phyloP scores from a whole-genome alignment of 2,113 vertebrate species.

The Mesoclemmys tuberculata region DNA sequence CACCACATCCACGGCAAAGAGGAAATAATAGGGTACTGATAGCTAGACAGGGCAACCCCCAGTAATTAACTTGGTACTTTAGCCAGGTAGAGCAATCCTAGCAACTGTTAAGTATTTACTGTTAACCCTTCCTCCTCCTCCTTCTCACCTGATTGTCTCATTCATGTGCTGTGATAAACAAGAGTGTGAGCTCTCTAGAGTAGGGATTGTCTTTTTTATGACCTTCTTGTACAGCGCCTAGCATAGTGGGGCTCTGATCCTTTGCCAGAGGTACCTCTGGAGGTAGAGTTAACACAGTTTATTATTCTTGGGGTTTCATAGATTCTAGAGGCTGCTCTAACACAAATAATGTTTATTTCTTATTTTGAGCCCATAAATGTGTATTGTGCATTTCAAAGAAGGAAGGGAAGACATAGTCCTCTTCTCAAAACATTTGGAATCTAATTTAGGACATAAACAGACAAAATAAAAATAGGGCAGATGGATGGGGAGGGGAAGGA shows the following conservation, averaged over 20 bases:
- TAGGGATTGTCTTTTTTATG: not conserved
- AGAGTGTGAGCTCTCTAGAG: not conserved
- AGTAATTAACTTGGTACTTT: not conserved
- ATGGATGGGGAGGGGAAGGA: not conserved
- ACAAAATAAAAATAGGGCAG: conserved; percentile 19
- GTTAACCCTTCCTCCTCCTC: conserved; percentile 1
- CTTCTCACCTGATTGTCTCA: not conserved
- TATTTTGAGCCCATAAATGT: not conserved
- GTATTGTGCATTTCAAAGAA: not conserved
- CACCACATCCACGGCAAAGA: not conserved
- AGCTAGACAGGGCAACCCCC: not conserved
- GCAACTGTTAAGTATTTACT: not conserved
- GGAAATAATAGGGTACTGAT: not conserved
- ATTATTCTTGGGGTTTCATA: not conserved
- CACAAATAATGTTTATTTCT: not conserved
- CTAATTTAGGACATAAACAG: not conserved
- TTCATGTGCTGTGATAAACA: not conserved
- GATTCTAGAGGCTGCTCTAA: not conserved
- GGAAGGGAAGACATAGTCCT: not conserved
- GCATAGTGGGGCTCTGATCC: not conserved
- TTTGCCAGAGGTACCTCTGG: not conserved
- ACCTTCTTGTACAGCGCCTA: not conserved
- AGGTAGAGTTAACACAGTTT: not conserved
- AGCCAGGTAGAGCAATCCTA: not conserved
- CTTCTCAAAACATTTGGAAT: not conserved